Evolutionary conservation across 2,888 invertebrate genomes (phyloP).

Genomic region (Cosmopolites sordidus): DNA sequence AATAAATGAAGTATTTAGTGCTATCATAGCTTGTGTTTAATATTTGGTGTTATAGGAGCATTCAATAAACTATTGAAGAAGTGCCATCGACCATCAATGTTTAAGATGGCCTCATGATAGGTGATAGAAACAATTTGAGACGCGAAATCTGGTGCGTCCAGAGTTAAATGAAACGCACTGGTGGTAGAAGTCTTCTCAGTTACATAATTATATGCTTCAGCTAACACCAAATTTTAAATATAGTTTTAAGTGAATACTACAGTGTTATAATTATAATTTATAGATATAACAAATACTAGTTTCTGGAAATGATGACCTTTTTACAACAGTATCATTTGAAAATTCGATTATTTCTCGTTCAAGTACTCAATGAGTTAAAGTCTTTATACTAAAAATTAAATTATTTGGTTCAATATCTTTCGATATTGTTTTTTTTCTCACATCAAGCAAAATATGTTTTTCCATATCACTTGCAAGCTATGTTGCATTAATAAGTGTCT

Average conservation of each 20-base stretch:
- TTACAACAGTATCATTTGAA: no score
- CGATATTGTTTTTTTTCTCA: slow-evolving; percentile 54
- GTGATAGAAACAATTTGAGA: slow-evolving; percentile 59
- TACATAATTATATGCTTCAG: slow-evolving; percentile 59
- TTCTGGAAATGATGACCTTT: slow-evolving; percentile 70
- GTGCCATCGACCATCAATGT: slow-evolving; percentile 54
- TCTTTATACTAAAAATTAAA: slow-evolving; percentile 2
- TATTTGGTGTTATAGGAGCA: slow-evolving; percentile 7
- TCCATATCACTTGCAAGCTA: slow-evolving; percentile 59
- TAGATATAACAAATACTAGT: slow-evolving; percentile 71
- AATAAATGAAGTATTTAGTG: no score
- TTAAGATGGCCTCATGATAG: slow-evolving; percentile 65
- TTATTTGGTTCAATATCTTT: slow-evolving; percentile 55
- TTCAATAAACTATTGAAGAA: slow-evolving; percentile 29
- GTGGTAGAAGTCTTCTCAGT: slow-evolving; percentile 58
- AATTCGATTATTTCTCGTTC: slow-evolving; percentile 68
- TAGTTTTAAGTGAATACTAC: slow-evolving; percentile 55
- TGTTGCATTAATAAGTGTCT: slow-evolving; percentile 58
- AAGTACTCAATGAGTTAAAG: slow-evolving; percentile 55
- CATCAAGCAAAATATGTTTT: slow-evolving; percentile 54
- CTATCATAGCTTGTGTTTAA: slow-evolving; percentile 19
- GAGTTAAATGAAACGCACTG: slow-evolving; percentile 73
- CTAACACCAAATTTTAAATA: slow-evolving; percentile 65
- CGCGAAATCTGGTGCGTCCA: slow-evolving; percentile 51
- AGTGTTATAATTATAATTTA: slow-evolving; percentile 61